Conservation (phyloP, 2,888 invertebrate genomes). For the Sympetrum striolatum region DNA sequence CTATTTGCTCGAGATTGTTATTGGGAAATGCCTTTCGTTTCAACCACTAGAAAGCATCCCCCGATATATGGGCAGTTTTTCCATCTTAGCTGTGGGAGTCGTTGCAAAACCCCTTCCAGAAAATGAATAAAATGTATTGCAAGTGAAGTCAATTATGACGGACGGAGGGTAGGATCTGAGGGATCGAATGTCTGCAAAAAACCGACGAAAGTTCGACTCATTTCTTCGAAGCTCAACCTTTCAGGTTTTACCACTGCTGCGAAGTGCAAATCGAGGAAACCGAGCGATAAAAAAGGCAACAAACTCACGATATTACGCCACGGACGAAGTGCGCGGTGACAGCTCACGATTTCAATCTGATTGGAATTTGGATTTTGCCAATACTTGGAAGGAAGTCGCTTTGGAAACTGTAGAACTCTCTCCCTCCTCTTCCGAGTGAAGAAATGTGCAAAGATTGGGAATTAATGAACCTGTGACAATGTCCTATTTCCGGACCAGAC, state of each 20-base stretch:
- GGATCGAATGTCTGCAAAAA: not conserved
- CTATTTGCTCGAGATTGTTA: not conserved
- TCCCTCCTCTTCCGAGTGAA: not conserved
- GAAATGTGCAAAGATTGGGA: not conserved
- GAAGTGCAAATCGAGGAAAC: not conserved
- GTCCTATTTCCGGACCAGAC: too few relatives aligned
- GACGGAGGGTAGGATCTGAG: not conserved
- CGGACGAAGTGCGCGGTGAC: not conserved
- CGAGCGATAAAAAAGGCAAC: not conserved
- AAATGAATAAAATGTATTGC: not conserved
- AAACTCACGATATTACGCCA: not conserved
- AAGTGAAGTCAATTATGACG: not conserved
- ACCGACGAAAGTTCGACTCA: not conserved
- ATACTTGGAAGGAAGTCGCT: not conserved
- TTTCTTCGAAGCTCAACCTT: not conserved
- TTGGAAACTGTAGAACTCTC: not conserved
- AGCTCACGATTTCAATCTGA: not conserved
- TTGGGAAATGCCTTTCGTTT: not conserved
- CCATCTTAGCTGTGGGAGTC: not conserved
- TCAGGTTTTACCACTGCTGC: not conserved
- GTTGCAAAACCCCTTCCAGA: not conserved
- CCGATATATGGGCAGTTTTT: not conserved
- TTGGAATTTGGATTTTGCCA: not conserved
- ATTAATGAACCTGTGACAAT: too few relatives aligned
- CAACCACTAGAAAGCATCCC: not conserved